These are phyloP conservation scores for Haliclona indistincta DNA, from an alignment of 37 sponge, comb jelly and placozoan species.

Conservation along the genomic window DNA sequence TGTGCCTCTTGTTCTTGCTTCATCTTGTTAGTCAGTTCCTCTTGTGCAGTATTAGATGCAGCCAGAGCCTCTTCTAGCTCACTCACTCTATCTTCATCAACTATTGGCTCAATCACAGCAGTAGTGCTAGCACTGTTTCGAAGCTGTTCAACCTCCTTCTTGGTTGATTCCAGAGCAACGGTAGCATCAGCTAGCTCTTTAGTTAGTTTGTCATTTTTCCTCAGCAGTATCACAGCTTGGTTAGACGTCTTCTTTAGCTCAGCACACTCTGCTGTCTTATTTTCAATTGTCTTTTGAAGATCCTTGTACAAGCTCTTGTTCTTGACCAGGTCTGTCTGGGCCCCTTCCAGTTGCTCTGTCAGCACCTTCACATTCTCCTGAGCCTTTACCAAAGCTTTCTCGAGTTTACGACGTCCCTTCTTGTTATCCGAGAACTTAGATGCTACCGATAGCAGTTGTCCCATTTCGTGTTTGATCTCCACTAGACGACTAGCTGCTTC, in stretches of 20 bases:
- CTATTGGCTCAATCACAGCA: background rate
- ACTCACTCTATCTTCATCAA: conserved; percentile 4
- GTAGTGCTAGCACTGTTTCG: background rate
- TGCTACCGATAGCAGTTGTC: conserved; percentile 38
- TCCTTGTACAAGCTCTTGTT: conserved; percentile 21
- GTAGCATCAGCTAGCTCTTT: conserved; percentile 15
- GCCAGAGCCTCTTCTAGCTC: background rate
- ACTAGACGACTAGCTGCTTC: conserved; percentile 27
- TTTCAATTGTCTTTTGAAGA: conserved; percentile 52
- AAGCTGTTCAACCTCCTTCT: background rate
- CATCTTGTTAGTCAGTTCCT: conserved; percentile 11
- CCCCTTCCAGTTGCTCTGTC: background rate
- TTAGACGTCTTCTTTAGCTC: conserved; percentile 36
- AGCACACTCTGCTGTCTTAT: conserved; percentile 41
- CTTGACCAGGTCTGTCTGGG: conserved; percentile 27
- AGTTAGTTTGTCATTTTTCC: conserved; percentile 29
- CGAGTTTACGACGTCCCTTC: conserved; percentile 64
- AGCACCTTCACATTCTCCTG: conserved; percentile 56
- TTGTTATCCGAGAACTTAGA: conserved; percentile 63
- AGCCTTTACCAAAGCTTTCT: conserved; percentile 73
- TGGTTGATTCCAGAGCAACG: conserved; percentile 3
- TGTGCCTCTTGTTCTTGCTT: background rate
- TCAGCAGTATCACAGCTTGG: conserved; percentile 35
- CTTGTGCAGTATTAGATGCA: too few species aligned
- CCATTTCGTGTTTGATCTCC: conserved; percentile 57